Evolutionary conservation across 2,113 vertebrate species (phyloP).

Genomic region (Passer montanus): DNA sequence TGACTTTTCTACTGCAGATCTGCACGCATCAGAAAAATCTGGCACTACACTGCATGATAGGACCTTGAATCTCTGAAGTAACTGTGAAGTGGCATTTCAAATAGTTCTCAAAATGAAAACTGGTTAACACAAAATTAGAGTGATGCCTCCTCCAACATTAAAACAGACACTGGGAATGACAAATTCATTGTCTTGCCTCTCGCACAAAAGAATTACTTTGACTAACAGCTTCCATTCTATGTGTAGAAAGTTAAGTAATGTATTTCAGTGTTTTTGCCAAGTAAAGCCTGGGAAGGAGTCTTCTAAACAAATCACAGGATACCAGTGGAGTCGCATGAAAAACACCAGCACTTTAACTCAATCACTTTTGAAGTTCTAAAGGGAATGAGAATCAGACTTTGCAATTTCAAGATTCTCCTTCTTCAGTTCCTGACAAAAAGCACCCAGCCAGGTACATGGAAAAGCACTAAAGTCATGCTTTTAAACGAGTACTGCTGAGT

Average conservation of each 20-base stretch:
- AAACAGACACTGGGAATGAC: constrained; percentile 16
- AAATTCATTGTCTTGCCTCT: background rate
- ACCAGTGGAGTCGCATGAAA: background rate
- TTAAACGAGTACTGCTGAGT: background rate
- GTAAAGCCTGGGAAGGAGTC: constrained; percentile 42
- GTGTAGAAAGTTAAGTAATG: constrained; percentile 14
- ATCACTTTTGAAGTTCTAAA: background rate
- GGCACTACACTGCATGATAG: constrained; percentile 23
- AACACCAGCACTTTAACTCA: constrained; percentile 24
- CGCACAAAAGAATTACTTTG: constrained; percentile 28
- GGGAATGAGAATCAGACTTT: constrained; percentile 25
- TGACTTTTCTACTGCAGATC: constrained; percentile 41
- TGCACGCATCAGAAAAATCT: constrained; percentile 6
- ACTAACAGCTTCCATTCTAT: constrained; percentile 34
- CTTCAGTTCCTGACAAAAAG: constrained; percentile 18
- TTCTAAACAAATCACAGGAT: constrained; percentile 24
- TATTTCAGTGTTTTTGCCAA: constrained; percentile 26
- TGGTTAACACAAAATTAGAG: constrained; percentile 53
- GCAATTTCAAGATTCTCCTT: constrained; percentile 29
- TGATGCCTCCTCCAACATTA: constrained; percentile 18
- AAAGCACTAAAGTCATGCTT: constrained; percentile 6
- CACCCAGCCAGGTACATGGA: background rate
- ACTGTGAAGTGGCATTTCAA: constrained; percentile 59
- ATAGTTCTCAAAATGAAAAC: constrained; percentile 47
- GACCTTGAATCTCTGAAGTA: constrained; percentile 28